Conservation (phyloP, 2,797 vertebrate species). For the Anas bahamensis region DNA sequence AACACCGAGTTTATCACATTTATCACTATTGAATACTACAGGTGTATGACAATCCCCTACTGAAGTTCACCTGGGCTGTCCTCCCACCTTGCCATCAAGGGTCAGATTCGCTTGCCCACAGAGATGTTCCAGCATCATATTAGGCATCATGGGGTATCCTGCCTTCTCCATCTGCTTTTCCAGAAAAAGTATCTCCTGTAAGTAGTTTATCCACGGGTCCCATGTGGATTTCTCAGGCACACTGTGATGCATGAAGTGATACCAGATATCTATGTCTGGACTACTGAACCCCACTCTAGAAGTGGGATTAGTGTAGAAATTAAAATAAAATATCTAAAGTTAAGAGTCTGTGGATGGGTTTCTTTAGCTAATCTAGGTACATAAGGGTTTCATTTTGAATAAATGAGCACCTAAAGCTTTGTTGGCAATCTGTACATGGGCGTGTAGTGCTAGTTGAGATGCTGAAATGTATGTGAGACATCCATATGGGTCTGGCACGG, state of each 20-base stretch:
- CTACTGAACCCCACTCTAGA: not conserved
- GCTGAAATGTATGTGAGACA: not conserved
- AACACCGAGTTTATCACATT: not conserved
- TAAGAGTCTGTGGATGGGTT: not conserved
- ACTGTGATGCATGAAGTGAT: not conserved
- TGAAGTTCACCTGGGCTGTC: not conserved
- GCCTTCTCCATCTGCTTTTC: not conserved
- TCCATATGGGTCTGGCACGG: not conserved
- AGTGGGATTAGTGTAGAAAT: not conserved
- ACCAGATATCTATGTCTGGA: not conserved
- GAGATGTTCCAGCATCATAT: not conserved
- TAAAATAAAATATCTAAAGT: not conserved
- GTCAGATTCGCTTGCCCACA: not conserved
- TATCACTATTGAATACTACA: not conserved
- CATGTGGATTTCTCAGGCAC: not conserved
- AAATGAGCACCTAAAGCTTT: not conserved
- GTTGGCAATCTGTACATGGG: not conserved
- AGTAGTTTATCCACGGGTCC: accelerated
- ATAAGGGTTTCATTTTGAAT: not conserved
- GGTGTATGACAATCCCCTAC: not conserved
- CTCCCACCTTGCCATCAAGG: not conserved
- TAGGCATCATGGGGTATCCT: too few species aligned
- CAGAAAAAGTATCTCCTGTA: not conserved
- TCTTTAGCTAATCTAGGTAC: not conserved
- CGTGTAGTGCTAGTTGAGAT: not conserved